phyloP scores from a whole-genome alignment of 2,888 invertebrate genomes.

The Bombyx huttoni region DNA sequence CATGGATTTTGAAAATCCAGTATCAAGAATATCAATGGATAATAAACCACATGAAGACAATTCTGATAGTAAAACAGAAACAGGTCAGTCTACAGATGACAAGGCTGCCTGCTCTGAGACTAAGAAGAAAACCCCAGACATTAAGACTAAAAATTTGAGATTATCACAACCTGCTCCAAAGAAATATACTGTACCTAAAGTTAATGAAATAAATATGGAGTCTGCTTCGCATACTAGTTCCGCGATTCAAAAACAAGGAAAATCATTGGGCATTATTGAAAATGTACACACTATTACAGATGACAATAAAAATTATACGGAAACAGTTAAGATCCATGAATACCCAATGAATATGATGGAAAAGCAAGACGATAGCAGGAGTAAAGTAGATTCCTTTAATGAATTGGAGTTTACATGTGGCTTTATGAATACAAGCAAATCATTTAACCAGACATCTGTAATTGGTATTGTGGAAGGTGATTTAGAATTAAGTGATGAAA shows the following conservation, averaged over 20 bases:
- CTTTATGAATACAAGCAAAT: conserved; percentile 1
- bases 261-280: background rate
- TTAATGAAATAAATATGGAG: background rate
- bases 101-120: background rate
- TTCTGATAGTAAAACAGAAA: background rate
- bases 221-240: no score
- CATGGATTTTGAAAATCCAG: conserved; percentile 27
- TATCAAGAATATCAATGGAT: conserved; percentile 22
- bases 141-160: no score
- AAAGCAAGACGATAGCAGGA: background rate
- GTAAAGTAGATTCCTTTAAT: background rate
- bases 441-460: conserved; percentile 4
- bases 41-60: background rate
- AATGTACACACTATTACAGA: background rate
- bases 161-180: background rate
- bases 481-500: conserved; percentile 56
- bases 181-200: conserved; percentile 23
- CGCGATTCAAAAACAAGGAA: no score
- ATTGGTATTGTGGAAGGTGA: conserved; percentile 41
- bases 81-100: background rate
- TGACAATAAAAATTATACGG: background rate
- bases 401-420: background rate
- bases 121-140: background rate
- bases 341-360: background rate
- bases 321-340: background rate